Base-by-base conservation (phyloP, 2,113 vertebrate genomes). In the Istiophorus platypterus region DNA sequence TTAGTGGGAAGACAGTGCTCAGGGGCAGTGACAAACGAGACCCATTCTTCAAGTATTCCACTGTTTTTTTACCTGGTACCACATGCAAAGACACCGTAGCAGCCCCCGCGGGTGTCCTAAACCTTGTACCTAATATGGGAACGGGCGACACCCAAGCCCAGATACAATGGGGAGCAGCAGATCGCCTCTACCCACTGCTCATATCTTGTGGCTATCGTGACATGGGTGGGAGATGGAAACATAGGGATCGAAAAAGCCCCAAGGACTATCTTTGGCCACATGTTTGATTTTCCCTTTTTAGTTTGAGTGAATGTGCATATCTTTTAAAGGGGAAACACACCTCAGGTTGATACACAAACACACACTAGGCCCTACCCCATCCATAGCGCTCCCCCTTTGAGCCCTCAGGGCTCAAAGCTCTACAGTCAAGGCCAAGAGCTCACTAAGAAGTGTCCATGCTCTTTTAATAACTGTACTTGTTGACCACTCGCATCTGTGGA, bases 21-120 rank as follows among this genome's bases (percentile, higher is more conserved):
- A 94, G 96, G 80, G 96, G 96, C 95, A 96, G 96, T 96, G 96
- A 96, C 92, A 95, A 95, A 95, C 95, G 94, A 94, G 95, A 96
- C 94, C 96, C 95, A 95, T 97, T 97, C 95, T 99, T 99, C 97
- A 99, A 99, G 97, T 98, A 98, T 97, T 97, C 85, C 87, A 83
- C 85, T 72, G 79, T 85, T 86, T 87, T 87, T 73, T 64, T 64
- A 89, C 77, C 66, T 82, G 86, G 84, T 87, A 80, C 85, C 82
- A 76, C 78, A 80, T 37, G 14, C 77, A 82, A 24, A 47, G 69
- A 73, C 57, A 57, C 72, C 61, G 13, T 42, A 75, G 85, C 80
- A 26, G 42, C 72, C 76, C 90, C 91, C 86, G 92, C 92, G 79
- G 90, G 91, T 93, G 92, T 93, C 88, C 24, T 70, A 70, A 74